These are phyloP conservation scores for Aythya baeri DNA, from an alignment of 2,113 vertebrate genomes.

Conservation along the genomic window DNA sequence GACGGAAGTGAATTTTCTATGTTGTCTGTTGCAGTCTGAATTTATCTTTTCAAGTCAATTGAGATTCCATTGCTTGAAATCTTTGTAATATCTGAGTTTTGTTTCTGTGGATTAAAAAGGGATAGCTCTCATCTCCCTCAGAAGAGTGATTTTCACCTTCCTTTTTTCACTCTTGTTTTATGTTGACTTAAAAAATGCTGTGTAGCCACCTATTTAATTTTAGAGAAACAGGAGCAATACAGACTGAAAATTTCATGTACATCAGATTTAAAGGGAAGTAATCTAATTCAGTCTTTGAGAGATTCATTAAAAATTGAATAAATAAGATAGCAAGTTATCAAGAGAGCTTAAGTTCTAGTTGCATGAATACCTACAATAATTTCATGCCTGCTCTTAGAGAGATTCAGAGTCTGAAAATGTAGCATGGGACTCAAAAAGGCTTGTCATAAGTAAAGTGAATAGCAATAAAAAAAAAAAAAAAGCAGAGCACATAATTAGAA, in stretches of 20 bases:
- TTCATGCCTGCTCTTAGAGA: neutral
- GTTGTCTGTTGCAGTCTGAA: neutral
- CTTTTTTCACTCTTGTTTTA: neutral
- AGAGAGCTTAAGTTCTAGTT: neutral
- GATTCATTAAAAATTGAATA: neutral
- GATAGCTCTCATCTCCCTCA: neutral
- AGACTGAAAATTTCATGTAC: neutral
- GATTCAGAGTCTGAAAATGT: neutral
- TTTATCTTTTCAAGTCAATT: neutral
- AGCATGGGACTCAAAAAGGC: neutral
- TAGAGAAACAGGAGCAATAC: neutral
- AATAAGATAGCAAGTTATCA: neutral
- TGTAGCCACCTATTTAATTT: neutral
- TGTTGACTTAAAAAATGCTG: neutral
- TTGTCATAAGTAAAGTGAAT: neutral
- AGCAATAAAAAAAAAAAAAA: neutral
- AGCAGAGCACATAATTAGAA: neutral
- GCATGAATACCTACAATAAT: neutral
- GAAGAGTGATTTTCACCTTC: conserved; percentile 8
- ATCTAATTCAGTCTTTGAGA: neutral
- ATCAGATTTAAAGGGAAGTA: neutral
- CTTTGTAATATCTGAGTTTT: neutral
- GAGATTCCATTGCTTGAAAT: neutral
- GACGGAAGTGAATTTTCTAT: neutral
- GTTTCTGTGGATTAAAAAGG: neutral